Conservation (phyloP, 2,797 vertebrate genomes). For the Siniperca obscura region DNA sequence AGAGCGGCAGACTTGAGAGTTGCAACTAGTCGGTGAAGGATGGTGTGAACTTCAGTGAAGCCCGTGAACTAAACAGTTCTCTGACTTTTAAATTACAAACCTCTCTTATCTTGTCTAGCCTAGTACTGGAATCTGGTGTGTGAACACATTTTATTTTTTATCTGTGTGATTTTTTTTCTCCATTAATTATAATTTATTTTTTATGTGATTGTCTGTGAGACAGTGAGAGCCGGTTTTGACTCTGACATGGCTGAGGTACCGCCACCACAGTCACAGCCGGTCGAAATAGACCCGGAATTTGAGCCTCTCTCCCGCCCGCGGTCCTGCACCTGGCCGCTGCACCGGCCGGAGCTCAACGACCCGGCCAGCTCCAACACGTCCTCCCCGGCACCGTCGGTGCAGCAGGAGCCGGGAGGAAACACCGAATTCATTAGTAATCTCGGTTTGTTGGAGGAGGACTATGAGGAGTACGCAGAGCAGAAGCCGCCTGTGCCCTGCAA, state of each 20-base stretch:
- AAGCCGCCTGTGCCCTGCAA: constrained; percentile 77
- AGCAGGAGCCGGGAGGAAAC: constrained; percentile 83
- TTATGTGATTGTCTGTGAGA: constrained; percentile 41
- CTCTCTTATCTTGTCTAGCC: background rate
- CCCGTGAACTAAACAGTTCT: background rate
- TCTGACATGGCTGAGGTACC: constrained; percentile 87
- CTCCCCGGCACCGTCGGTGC: constrained; percentile 88
- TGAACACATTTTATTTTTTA: constrained; percentile 15
- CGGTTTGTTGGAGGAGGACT: constrained; percentile 92
- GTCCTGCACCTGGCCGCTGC: constrained; percentile 97
- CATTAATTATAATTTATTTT: background rate
- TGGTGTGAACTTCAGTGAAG: constrained; percentile 56
- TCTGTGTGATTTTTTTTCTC: background rate
- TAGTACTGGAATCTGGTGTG: too few species aligned
- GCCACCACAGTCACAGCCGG: constrained; percentile 80
- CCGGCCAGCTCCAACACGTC: constrained; percentile 89
- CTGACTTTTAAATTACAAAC: constrained; percentile 6
- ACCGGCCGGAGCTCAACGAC: constrained; percentile 89
- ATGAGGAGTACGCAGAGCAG: constrained; percentile 80
- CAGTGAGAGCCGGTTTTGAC: constrained; percentile 27
- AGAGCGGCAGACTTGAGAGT: constrained; percentile 73
- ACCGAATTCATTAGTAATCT: constrained; percentile 90
- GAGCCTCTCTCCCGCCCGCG: constrained; percentile 94
- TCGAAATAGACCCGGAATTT: constrained; percentile 96
- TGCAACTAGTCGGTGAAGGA: constrained; percentile 42